Base-by-base conservation (phyloP, 1,140 invertebrate genomes). In the Hylaeus anthracinus region DNA sequence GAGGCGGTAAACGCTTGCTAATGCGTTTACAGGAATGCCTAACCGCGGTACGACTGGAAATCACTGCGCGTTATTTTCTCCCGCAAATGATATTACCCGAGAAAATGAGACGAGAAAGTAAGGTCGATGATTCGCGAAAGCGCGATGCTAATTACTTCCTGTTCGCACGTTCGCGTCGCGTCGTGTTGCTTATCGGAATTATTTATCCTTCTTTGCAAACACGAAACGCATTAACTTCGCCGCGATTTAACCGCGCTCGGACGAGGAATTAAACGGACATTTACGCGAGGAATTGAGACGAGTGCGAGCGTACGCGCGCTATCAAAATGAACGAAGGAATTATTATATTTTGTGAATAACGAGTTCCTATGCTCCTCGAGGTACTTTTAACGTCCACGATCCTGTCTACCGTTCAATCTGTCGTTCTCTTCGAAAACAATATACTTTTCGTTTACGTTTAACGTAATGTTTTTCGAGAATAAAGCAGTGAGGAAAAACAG, bases 31-130 rank as follows among this genome's bases (percentile, higher is more conserved):
- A n/a, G 55, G 81, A 86, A 83, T 64, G 63, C 41, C 56, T 66
- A 72, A 86, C 79, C 84, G 64, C 81, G 61, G 43, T n/a, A 60
- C 69, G 70, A 10, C 65, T 81, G 81, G 78, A 87, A 84, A 87
- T 86, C 85, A 69, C 78, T 43, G 53, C 72, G 81, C 81, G 81
- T 83, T 83, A 87, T 87, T 87, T 87, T 87, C 86, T 86, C 85
- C 51, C 86, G 84, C 84, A 81, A 26, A 87, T 87, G 83, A 87
- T 87, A 87, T 86, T 87, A 81, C 84, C 26, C 73, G 73, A 86
- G 86, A 78, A 87, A 87, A 87, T 87, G 74, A 83, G 84, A 87
- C 78, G 86, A 86, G 86, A 87, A 87, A 87, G 86, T 75, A 81
- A 84, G 63, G 74, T 55, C 73, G 69, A 79, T 86, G 85, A 86